Conservation (phyloP, 2,113 vertebrate species). For the Andinoacara biseriatus region DNA sequence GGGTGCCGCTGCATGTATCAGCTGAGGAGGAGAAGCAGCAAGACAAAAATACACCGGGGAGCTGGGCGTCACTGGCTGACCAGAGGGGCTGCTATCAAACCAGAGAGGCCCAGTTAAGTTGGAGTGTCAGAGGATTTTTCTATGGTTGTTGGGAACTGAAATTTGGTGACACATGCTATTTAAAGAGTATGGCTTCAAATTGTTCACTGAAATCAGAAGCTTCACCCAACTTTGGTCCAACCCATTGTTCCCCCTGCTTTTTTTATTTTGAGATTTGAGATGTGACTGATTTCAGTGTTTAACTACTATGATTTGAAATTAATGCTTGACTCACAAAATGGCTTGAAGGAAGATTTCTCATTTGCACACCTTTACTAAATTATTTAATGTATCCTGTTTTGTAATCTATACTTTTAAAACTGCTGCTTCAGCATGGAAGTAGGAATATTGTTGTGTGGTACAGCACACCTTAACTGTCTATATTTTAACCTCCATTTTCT, state of each 20-base stretch:
- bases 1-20: slow-evolving; percentile 47
- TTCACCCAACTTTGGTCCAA: too few relatives aligned
- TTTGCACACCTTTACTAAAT: not conserved
- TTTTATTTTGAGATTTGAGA: too few relatives aligned
- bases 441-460: too few relatives aligned
- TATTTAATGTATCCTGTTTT: too few relatives aligned
- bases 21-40: slow-evolving; percentile 7
- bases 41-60: slow-evolving; percentile 78
- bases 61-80: slow-evolving; percentile 29
- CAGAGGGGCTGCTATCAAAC: slow-evolving; percentile 55
- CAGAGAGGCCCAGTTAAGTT: slow-evolving; percentile 42
- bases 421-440: too few relatives aligned
- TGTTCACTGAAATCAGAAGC: too few relatives aligned
- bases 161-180: not conserved
- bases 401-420: too few relatives aligned
- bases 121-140: slow-evolving; percentile 6
- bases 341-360: not conserved
- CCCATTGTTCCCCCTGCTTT: too few relatives aligned
- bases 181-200: not conserved
- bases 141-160: not conserved
- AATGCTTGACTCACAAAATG: too few relatives aligned
- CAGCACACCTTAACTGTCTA: not conserved
- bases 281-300: too few relatives aligned
- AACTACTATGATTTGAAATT: too few relatives aligned
- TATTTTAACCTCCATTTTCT: not conserved